Evolutionary conservation across 1,140 invertebrate genomes (phyloP).

Genomic region (Achatina immaculata): DNA sequence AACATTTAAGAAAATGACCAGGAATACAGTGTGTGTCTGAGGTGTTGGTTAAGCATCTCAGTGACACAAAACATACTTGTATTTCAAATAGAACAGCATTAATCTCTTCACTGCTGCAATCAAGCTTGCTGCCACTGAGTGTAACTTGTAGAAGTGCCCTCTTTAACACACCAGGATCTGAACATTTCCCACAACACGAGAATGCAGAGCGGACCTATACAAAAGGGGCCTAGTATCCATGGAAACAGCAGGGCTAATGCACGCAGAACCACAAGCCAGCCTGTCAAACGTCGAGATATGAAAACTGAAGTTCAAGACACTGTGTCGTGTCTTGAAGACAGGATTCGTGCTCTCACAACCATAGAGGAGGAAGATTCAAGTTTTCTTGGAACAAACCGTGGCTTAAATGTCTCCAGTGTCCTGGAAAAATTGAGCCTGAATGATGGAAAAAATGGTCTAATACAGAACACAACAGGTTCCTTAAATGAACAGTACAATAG

Average conservation of each 20-base stretch:
- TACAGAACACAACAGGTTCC: too few relatives aligned
- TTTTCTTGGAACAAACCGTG: neutral
- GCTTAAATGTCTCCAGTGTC: too few relatives aligned
- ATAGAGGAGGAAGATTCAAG: constrained; percentile 32
- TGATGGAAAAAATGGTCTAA: too few relatives aligned
- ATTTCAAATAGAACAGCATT: constrained; percentile 20
- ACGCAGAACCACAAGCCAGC: neutral
- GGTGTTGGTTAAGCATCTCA: neutral
- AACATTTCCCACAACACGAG: neutral
- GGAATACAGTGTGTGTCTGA: too few relatives aligned
- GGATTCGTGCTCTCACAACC: constrained; percentile 28
- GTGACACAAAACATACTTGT: constrained; percentile 18
- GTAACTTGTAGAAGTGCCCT: neutral
- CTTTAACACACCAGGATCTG: neutral
- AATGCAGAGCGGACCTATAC: constrained; percentile 10
- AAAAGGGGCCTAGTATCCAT: neutral
- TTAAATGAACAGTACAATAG: too few relatives aligned
- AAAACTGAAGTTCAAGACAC: neutral
- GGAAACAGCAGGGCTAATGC: neutral
- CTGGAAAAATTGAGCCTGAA: too few relatives aligned
- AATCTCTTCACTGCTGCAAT: constrained; percentile 12
- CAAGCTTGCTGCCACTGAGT: neutral
- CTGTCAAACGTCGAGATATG: neutral
- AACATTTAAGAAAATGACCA: too few relatives aligned
- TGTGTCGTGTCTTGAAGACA: constrained; percentile 15